Evolutionary conservation across 2,113 vertebrate species (phyloP).

Genomic region (Arothron firmamentum): DNA sequence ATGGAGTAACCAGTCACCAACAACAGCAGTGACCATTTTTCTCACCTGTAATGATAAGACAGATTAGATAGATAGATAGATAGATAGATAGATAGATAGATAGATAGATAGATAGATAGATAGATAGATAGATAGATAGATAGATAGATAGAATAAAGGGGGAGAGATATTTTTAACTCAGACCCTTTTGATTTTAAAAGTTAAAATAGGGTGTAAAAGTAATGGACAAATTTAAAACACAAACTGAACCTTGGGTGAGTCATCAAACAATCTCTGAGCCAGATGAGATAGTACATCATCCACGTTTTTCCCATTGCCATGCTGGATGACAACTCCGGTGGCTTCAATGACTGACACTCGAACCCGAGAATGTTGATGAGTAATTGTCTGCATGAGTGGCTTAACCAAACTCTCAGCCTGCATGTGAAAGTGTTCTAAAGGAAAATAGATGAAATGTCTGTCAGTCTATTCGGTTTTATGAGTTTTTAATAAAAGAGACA

Average conservation of each 20-base stretch:
- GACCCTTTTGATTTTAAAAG: background rate
- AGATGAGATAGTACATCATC: slow-evolving; percentile 91
- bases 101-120: background rate
- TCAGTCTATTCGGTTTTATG: too few relatives aligned
- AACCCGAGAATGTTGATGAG: slow-evolving; percentile 91
- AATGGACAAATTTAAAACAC: background rate
- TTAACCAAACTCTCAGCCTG: slow-evolving; percentile 87
- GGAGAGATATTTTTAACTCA: background rate
- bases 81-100: background rate
- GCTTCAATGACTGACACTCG: slow-evolving; percentile 85
- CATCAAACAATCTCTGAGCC: slow-evolving; percentile 92
- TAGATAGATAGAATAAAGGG: background rate
- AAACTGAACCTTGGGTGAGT: slow-evolving; percentile 83
- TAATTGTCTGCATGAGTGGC: slow-evolving; percentile 87
- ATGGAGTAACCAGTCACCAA: slow-evolving; percentile 86
- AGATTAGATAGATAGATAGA: background rate
- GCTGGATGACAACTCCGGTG: slow-evolving; percentile 84
- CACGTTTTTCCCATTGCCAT: slow-evolving; percentile 82
- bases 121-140: background rate
- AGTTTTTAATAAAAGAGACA: background rate
- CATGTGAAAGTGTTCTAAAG: slow-evolving; percentile 90
- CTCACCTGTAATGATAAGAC: slow-evolving; percentile 83
- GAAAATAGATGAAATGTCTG: slow-evolving; percentile 6
- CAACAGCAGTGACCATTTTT: slow-evolving; percentile 79
- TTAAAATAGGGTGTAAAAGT: background rate